Conservation (phyloP, 2,113 vertebrate species). For the Eudorcas thomsonii region DNA sequence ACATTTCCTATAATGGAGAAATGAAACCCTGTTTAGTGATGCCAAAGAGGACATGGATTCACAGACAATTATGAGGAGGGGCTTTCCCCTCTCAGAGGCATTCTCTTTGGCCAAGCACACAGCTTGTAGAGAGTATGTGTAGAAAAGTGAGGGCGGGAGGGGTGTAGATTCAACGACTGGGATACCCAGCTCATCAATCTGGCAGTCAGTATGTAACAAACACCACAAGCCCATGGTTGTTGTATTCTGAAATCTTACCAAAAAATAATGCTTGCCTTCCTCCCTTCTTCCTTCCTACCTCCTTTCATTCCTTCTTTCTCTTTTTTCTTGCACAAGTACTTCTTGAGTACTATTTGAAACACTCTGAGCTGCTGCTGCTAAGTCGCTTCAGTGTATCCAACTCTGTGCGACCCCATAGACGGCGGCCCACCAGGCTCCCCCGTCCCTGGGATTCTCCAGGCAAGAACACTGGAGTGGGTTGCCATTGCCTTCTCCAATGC, state of each 20-base stretch:
- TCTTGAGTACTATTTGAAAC: background rate
- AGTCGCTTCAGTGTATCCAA: too few species aligned
- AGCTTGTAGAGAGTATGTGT: background rate
- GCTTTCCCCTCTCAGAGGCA: background rate
- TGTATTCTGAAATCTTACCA: background rate
- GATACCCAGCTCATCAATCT: background rate
- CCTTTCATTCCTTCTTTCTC: background rate
- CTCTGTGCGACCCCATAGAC: too few species aligned
- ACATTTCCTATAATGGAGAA: background rate
- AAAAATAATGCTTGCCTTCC: background rate
- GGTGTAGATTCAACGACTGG: background rate
- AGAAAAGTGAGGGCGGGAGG: background rate
- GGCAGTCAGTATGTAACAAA: background rate
- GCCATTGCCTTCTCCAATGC: too few species aligned
- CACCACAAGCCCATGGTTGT: background rate
- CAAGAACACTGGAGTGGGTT: too few species aligned
- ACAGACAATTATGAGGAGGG: background rate
- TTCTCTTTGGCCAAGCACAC: background rate
- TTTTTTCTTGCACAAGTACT: background rate
- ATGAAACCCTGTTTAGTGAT: background rate
- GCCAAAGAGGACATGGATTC: background rate
- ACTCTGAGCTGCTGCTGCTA: background rate
- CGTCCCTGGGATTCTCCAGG: too few species aligned
- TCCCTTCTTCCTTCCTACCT: background rate
- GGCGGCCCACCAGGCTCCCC: too few species aligned